Base-by-base conservation (phyloP, 2,888 invertebrate species). In the Leptinotarsa rubiginosa region DNA sequence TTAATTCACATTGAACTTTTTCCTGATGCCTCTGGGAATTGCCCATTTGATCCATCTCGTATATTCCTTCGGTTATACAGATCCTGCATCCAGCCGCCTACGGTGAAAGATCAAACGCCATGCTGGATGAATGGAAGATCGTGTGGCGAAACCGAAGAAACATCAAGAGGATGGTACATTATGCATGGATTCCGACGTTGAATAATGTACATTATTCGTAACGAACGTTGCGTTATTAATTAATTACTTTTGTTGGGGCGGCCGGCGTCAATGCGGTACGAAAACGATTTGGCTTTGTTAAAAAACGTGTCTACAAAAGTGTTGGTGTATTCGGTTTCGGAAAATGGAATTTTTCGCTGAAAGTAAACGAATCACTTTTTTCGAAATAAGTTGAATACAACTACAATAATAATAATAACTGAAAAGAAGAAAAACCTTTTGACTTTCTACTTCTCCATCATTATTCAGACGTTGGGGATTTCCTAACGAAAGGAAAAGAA, bases 141-240 rank as follows among this genome's bases (percentile, higher is more conserved):
- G 31, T 62, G 25, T 62, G 31, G 25, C 25, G 25, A 62, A 62
- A 62, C 62, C 62, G 62, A 62, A 62, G 62, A 62, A 62, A 31
- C 62, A 31, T 62, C 62, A 31, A 62, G 25, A 62, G 31, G 31
- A 62, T 15, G 62, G 25, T 62, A 31, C 25, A 62, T 62, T 62
- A 62, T 62, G 31, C 62, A 62, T 62, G 31, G n/a, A 15, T 7
- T 31, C 25, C 25, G 31, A 31, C 62, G 25, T 4, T 62, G 15
- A 62, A 62, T 31, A 25, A 62, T 62, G 62, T 31, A 62, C 31
- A 13, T 62, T 4, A 15, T 62, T 31, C 31, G 31, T 25, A 62
- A 31, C 31, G 31, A 62, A 62, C 62, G 16, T 56, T 18, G n/a
- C n/a, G 62, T 62, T 62, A 62, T 31, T 62, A 62, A 62, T 62